A percentile compares a stretch with the other conserved stretches of the same genome.
These are phyloP conservation scores for Busseola fusca DNA, from an alignment of 2,888 invertebrate species.

Conservation along the genomic window DNA sequence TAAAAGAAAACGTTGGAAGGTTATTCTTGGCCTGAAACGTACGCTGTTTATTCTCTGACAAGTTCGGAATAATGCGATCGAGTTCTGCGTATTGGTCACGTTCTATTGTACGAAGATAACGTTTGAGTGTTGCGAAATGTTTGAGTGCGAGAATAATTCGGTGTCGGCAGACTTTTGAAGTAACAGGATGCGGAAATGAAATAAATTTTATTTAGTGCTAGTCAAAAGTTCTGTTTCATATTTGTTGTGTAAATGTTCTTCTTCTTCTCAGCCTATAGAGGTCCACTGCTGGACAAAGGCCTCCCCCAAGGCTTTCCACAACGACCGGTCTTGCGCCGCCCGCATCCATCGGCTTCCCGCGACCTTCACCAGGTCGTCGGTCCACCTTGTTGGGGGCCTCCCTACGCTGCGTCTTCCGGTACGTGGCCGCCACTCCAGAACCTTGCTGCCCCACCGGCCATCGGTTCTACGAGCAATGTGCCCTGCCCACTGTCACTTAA, in stretches of 20 bases:
- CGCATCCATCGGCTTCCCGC: no score
- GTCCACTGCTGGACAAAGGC: no score
- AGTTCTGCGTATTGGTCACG: conserved; percentile 41
- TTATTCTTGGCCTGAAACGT: conserved; percentile 42
- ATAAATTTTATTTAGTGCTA: neutral
- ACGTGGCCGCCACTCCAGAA: no score
- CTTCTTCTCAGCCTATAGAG: no score
- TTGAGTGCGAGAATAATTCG: neutral
- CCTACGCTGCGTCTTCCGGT: no score
- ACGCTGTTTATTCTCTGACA: conserved; percentile 51
- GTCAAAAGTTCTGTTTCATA: neutral
- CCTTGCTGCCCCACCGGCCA: no score
- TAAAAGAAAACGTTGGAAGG: conserved; percentile 44
- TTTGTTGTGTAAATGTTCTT: neutral
- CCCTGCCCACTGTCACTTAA: no score
- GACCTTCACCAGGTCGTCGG: no score
- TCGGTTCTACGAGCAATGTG: no score
- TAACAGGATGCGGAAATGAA: neutral
- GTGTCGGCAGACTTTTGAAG: neutral
- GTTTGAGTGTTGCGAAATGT: conserved; percentile 19
- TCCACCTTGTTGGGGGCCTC: no score
- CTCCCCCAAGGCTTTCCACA: no score
- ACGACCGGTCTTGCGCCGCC: no score
- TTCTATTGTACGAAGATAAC: conserved; percentile 14
- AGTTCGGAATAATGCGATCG: conserved; percentile 42